Base-by-base conservation (phyloP, 23 tunicate genomes). In the Corella eumyota region DNA sequence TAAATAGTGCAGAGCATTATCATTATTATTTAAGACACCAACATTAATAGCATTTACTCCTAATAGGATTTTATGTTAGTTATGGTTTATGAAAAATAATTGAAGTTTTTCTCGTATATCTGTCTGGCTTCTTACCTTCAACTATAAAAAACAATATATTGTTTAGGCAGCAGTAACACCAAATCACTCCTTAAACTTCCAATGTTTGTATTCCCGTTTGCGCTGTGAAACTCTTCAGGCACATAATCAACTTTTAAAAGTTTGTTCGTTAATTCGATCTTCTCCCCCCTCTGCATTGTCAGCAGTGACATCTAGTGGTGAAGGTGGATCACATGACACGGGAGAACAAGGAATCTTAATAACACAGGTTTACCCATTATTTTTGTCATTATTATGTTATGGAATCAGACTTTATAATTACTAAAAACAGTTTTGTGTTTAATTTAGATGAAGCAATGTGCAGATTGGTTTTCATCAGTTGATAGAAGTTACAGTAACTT, bases 161-260 rank as follows among this genome's bases (percentile, higher is more conserved):
- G 22, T 22, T 0, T 58, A 88, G 96, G 96, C 96, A 0, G 96
- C 96, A 32, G 88, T 88, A 1, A 79, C 75, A 3, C 96, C 96
- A 13, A 74, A 73, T 24, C 87, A 75, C 67, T 52, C 56, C 26
- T 61, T 88, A 32, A 33, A 33, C 29, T 88, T 88, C 52, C 96
- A 88, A 74, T 73, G 70, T 40, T 73, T 60, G 53, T 88, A 53
- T 44, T 71, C 64, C 13, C 68, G 69, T 11, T 46, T 88, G 34
- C 77, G 96, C 3, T 65, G 74, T 31, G 87, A 77, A 32, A 60
- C 71, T 11, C 27, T 88, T 34, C 80, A 68, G 25, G 88, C 83
- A 1, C 81, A 88, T 50, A 62, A 72, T 22, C 85, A 77, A 37
- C 60, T 85, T 2, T n/a, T 72, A 24, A 65, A 58, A 48, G 71